Conservation (phyloP, 2,113 vertebrate species). For the Gadus macrocephalus region DNA sequence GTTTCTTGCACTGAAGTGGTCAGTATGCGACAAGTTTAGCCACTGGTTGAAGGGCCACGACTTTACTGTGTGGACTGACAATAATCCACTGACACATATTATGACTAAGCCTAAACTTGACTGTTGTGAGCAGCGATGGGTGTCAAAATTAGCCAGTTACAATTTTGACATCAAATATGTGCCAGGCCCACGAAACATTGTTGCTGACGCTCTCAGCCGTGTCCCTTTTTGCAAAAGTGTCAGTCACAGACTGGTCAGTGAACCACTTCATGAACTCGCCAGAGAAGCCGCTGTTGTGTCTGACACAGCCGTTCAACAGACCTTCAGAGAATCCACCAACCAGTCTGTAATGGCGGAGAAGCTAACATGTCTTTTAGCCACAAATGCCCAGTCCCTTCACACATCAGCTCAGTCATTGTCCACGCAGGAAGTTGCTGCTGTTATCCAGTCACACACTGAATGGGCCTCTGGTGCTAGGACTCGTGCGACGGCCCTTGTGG, state of each 20-base stretch:
- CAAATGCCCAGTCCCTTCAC: no score
- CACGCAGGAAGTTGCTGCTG: conserved; percentile 5
- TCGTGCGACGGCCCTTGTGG: not conserved
- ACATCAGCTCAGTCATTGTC: not conserved
- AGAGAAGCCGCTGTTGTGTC: not conserved
- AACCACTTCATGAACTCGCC: not conserved
- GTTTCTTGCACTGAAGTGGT: conserved; percentile 8
- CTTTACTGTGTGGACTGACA: not conserved
- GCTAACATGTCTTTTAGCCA: no score
- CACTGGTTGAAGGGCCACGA: not conserved
- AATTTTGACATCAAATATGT: conserved; percentile 26
- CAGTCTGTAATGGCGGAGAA: not conserved
- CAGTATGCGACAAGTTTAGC: not conserved
- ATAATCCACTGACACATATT: not conserved
- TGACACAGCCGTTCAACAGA: not conserved
- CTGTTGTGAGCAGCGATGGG: conserved; percentile 12
- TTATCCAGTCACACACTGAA: conserved; percentile 3
- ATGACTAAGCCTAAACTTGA: not conserved
- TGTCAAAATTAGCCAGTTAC: conserved; percentile 4
- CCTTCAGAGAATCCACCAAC: not conserved
- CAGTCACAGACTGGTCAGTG: conserved; percentile 1
- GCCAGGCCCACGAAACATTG: conserved; percentile 5
- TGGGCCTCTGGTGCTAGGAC: not conserved
- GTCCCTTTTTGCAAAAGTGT: conserved; percentile 16
- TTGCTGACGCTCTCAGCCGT: conserved; percentile 19